Base-by-base conservation (phyloP, 2,113 vertebrate species). In the Triplophysa siluroides region DNA sequence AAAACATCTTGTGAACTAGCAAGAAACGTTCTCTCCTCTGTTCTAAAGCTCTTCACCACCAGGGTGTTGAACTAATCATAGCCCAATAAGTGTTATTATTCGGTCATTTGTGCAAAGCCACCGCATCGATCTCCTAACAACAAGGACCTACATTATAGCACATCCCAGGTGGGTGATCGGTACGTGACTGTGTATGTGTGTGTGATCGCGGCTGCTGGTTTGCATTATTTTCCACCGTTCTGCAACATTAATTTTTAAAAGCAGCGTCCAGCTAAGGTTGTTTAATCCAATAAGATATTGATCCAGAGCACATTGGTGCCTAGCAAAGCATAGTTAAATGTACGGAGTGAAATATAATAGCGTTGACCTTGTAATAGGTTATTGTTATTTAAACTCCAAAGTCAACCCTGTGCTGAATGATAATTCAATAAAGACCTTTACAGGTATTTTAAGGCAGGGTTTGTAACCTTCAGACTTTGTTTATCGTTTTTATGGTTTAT, bases 211-310 rank as follows among this genome's bases (percentile, higher is more conserved):
- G 52, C 38, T 56, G 50, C 47, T 38, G 47, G 61, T 61, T 56
- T 67, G 63, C 63, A 76, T 75, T 68, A 70, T 63, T 80, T 76
- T 67, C 26, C 41, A 2, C 54, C 41, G 52, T 64, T 83, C 69
- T 52, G 69, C 33, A 56, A 65, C 70, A 83, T 83, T 45, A 78
- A 85, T 83, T 83, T 81, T 70, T 80, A 83, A 78, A 81, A 75
- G 60, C 75, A 70, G 61, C 66, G 21, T 52, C 70, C 50, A 76
- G 69, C 63, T 54, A 78, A 82, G 62, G 73, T 77, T 80, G 78
- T 73, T 82, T 70, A 68, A 85, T 80, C 78, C 81, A 85, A 83
- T 85, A 78, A 79, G 43, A 64, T 50, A 85, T 85, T 61, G 83
- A 85, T 80, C 83, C 56, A 41, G 10, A 8, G 76, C 41, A 33